Evolutionary conservation across 2,113 vertebrate species (phyloP), one percentile per base, ranked within the genome.

Genomic region (Proteles cristata): DNA sequence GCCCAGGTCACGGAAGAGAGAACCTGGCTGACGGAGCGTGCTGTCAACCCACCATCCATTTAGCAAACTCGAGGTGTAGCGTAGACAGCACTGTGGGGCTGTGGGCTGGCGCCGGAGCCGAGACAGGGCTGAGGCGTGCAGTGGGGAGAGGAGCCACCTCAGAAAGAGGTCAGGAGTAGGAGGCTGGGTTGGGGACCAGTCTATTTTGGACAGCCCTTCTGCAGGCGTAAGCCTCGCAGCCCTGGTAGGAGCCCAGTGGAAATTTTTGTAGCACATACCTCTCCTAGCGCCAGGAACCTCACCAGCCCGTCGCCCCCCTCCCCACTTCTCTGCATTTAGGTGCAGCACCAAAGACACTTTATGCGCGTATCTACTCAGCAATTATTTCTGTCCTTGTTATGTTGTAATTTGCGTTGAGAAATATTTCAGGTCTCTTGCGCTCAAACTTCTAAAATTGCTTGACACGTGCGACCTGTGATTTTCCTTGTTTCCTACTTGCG

Each of bases 151-250:
- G 15, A 7, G 95, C 95, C 88, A 77, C 93, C 93, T 93, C 61
- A 39, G 85, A 97, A 96, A 61, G 98, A 97, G 95, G 96, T 97
- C 97, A 92, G 87, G 80, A 96, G 95, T 73, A 95, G 96, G 96
- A 97, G 96, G 95, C 90, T 96, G 86, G 87, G 90, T 84, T 84
- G 92, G 90, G 94, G 92, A 93, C 96, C 88, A n/a, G 91, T 94
- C 97, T 94, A 87, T 97, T 97, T 97, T 79, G 86, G 93, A 98
- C 35, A 65, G 86, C 48, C 89, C 87, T 98, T 94, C 92, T 98
- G 87, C 89, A 97, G 74, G 93, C 69, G 14, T 74, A 33, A 66
- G 83, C 91, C 80, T 96, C 9, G 9, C 81, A 76, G 85, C 93
- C 94, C 76, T 68, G 68, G 39, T 58, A 94, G 68, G 86, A 96